Evolutionary conservation across 2,797 vertebrate genomes (phyloP), one percentile per base, ranked within the genome.

Genomic region (Lacerta viridis): DNA sequence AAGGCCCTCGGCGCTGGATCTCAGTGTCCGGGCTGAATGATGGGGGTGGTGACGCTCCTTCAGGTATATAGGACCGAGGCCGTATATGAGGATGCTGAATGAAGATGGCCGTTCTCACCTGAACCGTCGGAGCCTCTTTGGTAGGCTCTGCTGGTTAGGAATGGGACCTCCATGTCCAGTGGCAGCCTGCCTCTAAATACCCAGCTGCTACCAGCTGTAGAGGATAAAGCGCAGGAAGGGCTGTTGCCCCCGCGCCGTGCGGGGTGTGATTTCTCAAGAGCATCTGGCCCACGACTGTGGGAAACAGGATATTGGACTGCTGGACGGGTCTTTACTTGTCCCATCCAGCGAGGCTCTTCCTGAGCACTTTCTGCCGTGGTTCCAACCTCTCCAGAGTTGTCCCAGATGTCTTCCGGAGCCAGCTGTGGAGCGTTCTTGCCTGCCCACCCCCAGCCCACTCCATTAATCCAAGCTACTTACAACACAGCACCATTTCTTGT

Each of bases 351-450:
- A 4, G 27, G 5, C 15, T 71, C 83, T 20, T 4, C 1, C 29
- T 9, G 15, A 85, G 36, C 33, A 5, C 33, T 33, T 55, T 83
- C 33, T 5, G 7, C 20, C 5, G 8, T 3, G 29, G 66, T 78
- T 78, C 66, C 64, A 25, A 23, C 41, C n/a, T 17, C 4, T 61
- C 13, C 23, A 33, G 64, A 88, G 27, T 3, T 1, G 9, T 29
- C 29, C 83, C 83, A 80, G 77, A 64, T 85, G 88, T 85, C 64
- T 85, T n/a, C 41, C 4, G 5, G 23, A 29, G 9, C 74, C 87
- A 77, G 87, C 80, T 77, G 80, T 25, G 27, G 8, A 8, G 29
- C 23, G 1, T 80, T 41, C 3, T 7, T 6, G 1, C 59, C 4
- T 7, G 3, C 17, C 77, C 15, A 4, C n/a, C 77, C 8, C 3